Evolutionary conservation across 2,888 invertebrate species (phyloP), one percentile per base, ranked within the genome.

Genomic region (Thecocarcelia acutangulata): DNA sequence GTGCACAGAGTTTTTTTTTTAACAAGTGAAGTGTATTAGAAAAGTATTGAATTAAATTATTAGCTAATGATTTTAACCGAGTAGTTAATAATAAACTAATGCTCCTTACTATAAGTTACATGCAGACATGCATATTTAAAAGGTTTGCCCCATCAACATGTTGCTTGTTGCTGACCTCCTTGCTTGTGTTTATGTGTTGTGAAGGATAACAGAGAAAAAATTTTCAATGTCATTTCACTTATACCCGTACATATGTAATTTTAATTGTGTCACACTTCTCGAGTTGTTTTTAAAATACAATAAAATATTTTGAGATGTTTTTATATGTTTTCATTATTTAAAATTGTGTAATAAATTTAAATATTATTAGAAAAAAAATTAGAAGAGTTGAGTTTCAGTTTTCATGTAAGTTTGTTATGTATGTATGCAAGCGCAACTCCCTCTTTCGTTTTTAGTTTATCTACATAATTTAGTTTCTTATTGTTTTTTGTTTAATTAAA

Each of bases 1-100:
- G 82, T 50, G 82, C 74, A 82, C 78, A 56, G 61, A 24, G 33
- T 50, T 42, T 72, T 78, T 17, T 59, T 59, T 46, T 24, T 33
- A 3, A 33, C 6, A 3, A 76, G 64, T 82, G 74, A 76, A 77
- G 78, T 75, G 70, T 78, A 64, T 69, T 28, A 48, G 17, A 50
- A 64, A 54, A 73, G 54, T 63, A 54, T 54, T 68, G 13, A 21
- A 61, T 37, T 68, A 12, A 33, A 61, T 37, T 37, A 54, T 56
- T 11, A 48, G 40, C 17, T 66, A 17, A 48, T 3, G n/a, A 24
- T 13, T 15, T 24, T 33, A 33, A 33, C n/a, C 8, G 33, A 5
- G 33, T 33, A 33, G 17, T 8, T 17, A 42, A 8, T 17, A 42
- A 8, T 42, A 28, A 40, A 48, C 11, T 42, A 28, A 21, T 52